A percentile compares a stretch with the other conserved stretches of the same genome.
phyloP scores from a whole-genome alignment of 2,113 vertebrate genomes.

The Lonchura striata region DNA sequence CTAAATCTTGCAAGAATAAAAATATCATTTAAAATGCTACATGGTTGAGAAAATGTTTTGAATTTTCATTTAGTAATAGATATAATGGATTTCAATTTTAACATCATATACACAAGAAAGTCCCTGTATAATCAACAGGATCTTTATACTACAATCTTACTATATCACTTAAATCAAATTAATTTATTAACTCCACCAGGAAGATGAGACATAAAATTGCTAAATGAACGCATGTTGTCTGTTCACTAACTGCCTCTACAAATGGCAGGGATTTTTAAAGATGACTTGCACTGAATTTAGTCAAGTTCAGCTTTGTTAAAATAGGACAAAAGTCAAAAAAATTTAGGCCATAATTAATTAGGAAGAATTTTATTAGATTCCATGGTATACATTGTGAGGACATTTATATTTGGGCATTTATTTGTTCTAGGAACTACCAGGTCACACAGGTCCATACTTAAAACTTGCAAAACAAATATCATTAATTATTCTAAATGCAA shows the following conservation, averaged over 20 bases:
- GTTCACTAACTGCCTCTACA: accelerated
- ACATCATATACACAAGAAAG: not conserved
- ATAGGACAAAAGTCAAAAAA: not conserved
- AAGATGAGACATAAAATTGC: not conserved
- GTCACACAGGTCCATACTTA: not conserved
- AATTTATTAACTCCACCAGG: not conserved
- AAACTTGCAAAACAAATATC: not conserved
- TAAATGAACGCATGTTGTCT: accelerated
- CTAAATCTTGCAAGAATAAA: not conserved
- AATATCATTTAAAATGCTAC: not conserved
- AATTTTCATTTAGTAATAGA: not conserved
- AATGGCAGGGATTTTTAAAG: not conserved
- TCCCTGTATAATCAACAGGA: not conserved
- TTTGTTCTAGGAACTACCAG: not conserved
- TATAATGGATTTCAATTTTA: not conserved
- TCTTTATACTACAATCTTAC: not conserved
- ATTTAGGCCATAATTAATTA: not conserved
- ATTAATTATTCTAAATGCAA: not conserved
- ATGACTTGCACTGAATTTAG: not conserved
- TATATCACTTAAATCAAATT: not conserved
- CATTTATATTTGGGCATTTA: not conserved
- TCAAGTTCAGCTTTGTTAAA: not conserved
- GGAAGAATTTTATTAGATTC: not conserved
- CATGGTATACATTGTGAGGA: not conserved
- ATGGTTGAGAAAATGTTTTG: not conserved